Percentiles rank a stretch among this genome's conserved stretches.
These are phyloP conservation scores for Trinorchestia longiramus DNA, from an alignment of 1,140 invertebrate genomes.

Conservation along the genomic window DNA sequence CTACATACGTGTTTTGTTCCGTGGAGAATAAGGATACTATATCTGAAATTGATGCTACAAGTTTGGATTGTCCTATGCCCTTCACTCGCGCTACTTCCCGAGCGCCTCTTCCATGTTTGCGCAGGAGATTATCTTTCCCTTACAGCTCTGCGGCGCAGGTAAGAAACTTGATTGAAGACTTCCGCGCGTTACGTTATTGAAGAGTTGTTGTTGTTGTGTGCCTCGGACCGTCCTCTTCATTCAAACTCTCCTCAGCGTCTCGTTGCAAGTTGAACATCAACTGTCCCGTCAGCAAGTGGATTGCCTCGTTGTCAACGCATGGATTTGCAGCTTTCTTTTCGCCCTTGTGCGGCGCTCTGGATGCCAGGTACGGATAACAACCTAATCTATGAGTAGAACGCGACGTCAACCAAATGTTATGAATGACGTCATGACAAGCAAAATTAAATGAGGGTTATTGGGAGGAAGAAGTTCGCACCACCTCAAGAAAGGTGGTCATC, in stretches of 20 bases:
- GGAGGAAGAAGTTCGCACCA: background rate
- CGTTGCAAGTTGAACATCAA: background rate
- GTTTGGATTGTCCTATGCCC: background rate
- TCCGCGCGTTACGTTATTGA: background rate
- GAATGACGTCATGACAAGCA: background rate
- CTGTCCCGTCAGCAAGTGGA: background rate
- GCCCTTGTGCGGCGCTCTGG: background rate
- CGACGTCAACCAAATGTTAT: background rate
- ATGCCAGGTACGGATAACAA: background rate
- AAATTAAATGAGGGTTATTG: background rate
- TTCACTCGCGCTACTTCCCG: background rate
- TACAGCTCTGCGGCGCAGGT: too few species aligned
- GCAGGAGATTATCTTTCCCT: background rate
- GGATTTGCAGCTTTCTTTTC: background rate
- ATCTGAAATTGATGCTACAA: background rate
- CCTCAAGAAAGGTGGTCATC: background rate
- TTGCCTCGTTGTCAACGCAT: background rate
- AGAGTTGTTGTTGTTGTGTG: too few species aligned
- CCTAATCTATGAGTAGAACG: background rate
- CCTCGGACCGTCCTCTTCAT: background rate
- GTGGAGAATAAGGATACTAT: background rate
- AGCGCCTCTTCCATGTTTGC: background rate
- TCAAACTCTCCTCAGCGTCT: background rate
- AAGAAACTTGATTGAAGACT: too few species aligned
- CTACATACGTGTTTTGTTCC: background rate